Percentiles rank a stretch among this genome's conserved stretches.
These are phyloP conservation scores for Callithrix jacchus DNA, from an alignment of 2,113 vertebrate genomes.

Conservation along the genomic window DNA sequence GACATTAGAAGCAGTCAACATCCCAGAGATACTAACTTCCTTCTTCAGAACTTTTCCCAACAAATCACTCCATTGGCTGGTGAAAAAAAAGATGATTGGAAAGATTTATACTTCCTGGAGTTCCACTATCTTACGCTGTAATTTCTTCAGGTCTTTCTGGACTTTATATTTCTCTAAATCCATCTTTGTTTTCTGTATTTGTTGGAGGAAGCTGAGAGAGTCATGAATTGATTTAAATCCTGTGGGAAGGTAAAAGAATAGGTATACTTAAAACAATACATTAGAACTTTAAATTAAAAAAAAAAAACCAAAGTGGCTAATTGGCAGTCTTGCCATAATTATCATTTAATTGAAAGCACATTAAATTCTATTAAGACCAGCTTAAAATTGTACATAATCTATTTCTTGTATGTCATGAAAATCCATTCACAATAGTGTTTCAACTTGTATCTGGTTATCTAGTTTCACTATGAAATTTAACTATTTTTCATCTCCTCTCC, in stretches of 20 bases:
- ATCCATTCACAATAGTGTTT: background rate
- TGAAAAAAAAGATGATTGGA: background rate
- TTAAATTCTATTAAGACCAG: background rate
- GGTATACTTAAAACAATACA: slow-evolving; percentile 19
- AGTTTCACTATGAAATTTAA: background rate
- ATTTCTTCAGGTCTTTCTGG: slow-evolving; percentile 83
- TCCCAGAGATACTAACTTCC: background rate
- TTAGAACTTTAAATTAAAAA: background rate
- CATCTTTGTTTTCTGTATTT: slow-evolving; percentile 88
- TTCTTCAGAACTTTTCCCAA: background rate
- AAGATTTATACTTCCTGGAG: slow-evolving; percentile 65
- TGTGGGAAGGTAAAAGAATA: slow-evolving; percentile 71
- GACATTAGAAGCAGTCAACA: background rate
- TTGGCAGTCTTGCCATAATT: background rate
- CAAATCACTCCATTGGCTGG: background rate
- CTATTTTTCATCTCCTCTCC: background rate
- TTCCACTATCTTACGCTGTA: slow-evolving; percentile 79
- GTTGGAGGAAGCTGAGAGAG: slow-evolving; percentile 87
- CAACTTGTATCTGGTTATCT: background rate
- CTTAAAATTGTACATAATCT: slow-evolving; percentile 10
- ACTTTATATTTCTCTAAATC: slow-evolving; percentile 87
- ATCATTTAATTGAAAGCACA: background rate
- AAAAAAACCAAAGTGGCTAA: background rate
- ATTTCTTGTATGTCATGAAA: background rate
- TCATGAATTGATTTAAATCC: slow-evolving; percentile 88